Conservation (phyloP, 2,888 invertebrate genomes). For the Diaperis boleti region DNA sequence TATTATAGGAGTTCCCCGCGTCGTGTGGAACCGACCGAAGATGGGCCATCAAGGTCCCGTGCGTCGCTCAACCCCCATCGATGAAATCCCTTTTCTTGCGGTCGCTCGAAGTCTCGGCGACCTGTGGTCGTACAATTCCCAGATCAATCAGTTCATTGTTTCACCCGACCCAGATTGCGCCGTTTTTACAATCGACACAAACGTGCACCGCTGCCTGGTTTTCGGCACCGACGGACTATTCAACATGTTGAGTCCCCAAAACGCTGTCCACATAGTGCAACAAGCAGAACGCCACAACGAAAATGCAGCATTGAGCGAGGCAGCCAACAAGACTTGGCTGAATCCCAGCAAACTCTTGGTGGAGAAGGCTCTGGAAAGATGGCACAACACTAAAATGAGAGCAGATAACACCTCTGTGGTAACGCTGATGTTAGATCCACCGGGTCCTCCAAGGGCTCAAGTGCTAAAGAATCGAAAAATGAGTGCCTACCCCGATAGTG, state of each 20-base stretch:
- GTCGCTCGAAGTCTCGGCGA: constrained; percentile 97
- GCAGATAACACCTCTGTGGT: constrained; percentile 98
- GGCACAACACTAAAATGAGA: constrained; percentile 87
- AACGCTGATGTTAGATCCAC: constrained; percentile 90
- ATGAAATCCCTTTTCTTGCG: constrained; percentile 95
- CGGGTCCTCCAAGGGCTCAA: constrained; percentile 81
- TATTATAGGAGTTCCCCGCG: constrained; percentile 85
- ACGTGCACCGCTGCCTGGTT: constrained; percentile 86
- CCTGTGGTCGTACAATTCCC: constrained; percentile 96
- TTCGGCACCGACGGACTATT: constrained; percentile 97
- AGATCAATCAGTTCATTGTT: constrained; percentile 93
- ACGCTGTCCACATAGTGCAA: constrained; percentile 87
- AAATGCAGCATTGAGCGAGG: constrained; percentile 69
- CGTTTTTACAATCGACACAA: constrained; percentile 85
- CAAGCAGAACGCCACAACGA: constrained; percentile 86
- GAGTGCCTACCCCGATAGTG: constrained; percentile 54
- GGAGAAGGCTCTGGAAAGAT: constrained; percentile 82
- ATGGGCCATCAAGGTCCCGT: constrained; percentile 89
- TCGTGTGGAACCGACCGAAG: constrained; percentile 96
- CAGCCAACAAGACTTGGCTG: constrained; percentile 72
- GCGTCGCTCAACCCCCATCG: constrained; percentile 88
- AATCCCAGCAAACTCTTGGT: constrained; percentile 94
- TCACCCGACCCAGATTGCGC: constrained; percentile 97
- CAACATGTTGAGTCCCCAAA: constrained; percentile 91
- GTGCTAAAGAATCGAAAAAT: constrained; percentile 67